phyloP scores from a whole-genome alignment of 2,797 vertebrate genomes.

The Rhadinocentrus ornatus region DNA sequence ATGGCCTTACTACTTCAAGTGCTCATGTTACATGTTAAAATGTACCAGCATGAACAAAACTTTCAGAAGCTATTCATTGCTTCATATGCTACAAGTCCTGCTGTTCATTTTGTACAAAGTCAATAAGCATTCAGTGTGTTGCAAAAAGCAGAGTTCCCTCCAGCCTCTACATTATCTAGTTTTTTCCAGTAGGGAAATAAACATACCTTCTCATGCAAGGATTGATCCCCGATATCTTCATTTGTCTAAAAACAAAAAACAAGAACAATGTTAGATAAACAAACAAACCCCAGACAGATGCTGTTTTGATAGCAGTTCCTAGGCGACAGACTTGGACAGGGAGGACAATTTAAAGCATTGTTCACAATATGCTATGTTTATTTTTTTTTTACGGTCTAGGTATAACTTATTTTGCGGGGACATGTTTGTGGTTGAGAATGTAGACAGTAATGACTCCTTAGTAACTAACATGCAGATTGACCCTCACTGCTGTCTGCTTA shows the following conservation, averaged over 20 bases:
- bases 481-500: background rate
- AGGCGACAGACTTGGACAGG: conserved; percentile 18
- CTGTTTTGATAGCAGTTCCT: conserved; percentile 52
- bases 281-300: conserved; percentile 33
- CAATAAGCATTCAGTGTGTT: background rate
- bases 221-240: conserved; percentile 25
- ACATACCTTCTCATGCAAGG: conserved; percentile 1
- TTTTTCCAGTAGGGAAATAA: conserved; percentile 45
- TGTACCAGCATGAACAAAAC: background rate
- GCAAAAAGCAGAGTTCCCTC: background rate
- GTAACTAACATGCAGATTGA: background rate
- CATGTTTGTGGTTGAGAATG: background rate
- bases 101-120: background rate
- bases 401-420: background rate
- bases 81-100: background rate
- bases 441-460: background rate
- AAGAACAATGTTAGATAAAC: conserved; percentile 24
- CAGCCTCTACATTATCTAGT: background rate
- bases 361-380: conserved; percentile 10
- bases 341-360: conserved; percentile 23
- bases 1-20: background rate
- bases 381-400: background rate
- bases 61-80: background rate
- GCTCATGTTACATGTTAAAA: background rate
- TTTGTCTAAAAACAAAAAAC: conserved; percentile 17